Conservation (phyloP, 2,797 vertebrate genomes). For the Vultur gryphus region DNA sequence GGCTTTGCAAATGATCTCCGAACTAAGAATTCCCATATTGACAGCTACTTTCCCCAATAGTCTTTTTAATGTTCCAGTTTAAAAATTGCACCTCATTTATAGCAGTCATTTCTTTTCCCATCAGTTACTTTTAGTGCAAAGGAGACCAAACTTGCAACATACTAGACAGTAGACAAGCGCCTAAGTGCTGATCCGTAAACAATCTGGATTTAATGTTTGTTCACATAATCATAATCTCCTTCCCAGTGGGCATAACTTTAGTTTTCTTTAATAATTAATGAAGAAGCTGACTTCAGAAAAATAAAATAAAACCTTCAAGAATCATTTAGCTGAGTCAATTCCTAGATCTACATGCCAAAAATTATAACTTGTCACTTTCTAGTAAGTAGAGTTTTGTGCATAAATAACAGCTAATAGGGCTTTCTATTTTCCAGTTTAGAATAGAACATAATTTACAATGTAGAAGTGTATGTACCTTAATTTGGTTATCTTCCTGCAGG, state of each 20-base stretch:
- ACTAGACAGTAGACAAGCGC: neutral
- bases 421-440: neutral
- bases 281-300: neutral
- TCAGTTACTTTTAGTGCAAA: neutral
- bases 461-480: neutral
- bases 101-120: neutral
- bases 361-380: neutral
- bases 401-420: neutral
- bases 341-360: neutral
- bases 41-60: neutral
- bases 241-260: neutral
- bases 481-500: neutral
- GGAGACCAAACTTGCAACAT: neutral
- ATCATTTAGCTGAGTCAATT: neutral
- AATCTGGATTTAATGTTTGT: neutral
- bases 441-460: neutral
- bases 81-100: neutral
- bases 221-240: neutral
- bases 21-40: neutral
- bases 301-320: neutral
- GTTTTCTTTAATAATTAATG: conserved; percentile 1
- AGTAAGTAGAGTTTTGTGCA: neutral
- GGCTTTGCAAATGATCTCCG: neutral
- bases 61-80: neutral
- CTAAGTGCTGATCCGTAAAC: neutral